Percentiles rank a stretch among this genome's conserved stretches.
Evolutionary conservation across 2,888 invertebrate genomes (phyloP).

Genomic region (Desoria tigrina): DNA sequence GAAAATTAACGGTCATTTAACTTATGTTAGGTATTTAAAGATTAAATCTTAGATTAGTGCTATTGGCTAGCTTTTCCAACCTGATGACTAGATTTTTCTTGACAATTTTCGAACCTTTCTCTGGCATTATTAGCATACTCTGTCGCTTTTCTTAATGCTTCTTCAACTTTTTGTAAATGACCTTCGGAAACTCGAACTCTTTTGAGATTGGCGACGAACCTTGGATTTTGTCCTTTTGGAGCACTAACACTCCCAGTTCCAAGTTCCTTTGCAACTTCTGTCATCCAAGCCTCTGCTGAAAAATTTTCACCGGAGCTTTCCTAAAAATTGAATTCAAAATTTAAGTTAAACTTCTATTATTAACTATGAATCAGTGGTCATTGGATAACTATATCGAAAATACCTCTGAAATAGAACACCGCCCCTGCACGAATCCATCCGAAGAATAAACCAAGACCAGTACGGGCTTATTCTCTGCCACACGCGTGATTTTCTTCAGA

Average conservation of each 20-base stretch:
- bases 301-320: conserved; percentile 62
- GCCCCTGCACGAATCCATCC: conserved; percentile 67
- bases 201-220: conserved; percentile 68
- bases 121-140: conserved; percentile 26
- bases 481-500: conserved; percentile 64
- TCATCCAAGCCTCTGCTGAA: conserved; percentile 71
- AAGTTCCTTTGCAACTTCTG: conserved; percentile 64
- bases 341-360: no score
- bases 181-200: conserved; percentile 64
- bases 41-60: no score
- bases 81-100: no score
- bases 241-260: conserved; percentile 60
- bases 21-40: no score
- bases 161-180: conserved; percentile 35
- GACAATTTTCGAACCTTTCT: no score
- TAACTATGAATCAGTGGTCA: no score
- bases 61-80: no score
- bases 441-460: conserved; percentile 62
- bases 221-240: conserved; percentile 64
- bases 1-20: no score
- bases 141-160: conserved; percentile 43
- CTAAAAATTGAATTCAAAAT: no score
- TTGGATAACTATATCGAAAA: no score
- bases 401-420: conserved; percentile 72
- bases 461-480: conserved; percentile 63